Conservation (phyloP, 2,888 invertebrate species). For the Glyphotaelius pellucidus region DNA sequence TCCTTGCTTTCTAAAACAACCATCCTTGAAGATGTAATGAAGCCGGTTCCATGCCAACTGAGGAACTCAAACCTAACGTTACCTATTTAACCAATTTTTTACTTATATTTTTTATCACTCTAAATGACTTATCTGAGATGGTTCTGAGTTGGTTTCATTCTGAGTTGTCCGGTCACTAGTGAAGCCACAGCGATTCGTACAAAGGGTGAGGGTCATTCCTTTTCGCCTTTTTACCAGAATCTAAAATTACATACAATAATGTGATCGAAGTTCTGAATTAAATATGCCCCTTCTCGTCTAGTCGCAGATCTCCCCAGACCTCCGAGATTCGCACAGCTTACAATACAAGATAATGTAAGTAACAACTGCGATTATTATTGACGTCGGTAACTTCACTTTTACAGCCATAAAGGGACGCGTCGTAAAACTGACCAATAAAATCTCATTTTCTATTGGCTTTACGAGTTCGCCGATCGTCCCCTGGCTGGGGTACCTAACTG, state of each 20-base stretch:
- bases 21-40: neutral
- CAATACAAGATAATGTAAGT: neutral
- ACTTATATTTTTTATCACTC: too few relatives aligned
- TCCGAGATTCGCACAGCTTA: neutral
- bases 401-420: constrained; percentile 74
- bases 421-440: constrained; percentile 79
- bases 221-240: neutral
- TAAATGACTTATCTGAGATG: too few relatives aligned
- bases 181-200: neutral
- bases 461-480: constrained; percentile 64
- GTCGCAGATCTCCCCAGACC: neutral
- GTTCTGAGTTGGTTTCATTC: too few relatives aligned
- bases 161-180: too few relatives aligned
- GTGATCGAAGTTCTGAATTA: neutral
- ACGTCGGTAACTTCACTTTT: constrained; percentile 67
- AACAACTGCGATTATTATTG: constrained; percentile 20
- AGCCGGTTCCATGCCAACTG: too few relatives aligned
- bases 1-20: neutral
- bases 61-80: too few relatives aligned
- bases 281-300: neutral
- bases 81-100: too few relatives aligned
- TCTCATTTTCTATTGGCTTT: constrained; percentile 78
- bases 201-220: neutral
- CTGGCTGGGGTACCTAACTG: neutral
- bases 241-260: neutral